Evolutionary conservation across 2,797 vertebrate species (phyloP).

Genomic region (Cossypha caffra): DNA sequence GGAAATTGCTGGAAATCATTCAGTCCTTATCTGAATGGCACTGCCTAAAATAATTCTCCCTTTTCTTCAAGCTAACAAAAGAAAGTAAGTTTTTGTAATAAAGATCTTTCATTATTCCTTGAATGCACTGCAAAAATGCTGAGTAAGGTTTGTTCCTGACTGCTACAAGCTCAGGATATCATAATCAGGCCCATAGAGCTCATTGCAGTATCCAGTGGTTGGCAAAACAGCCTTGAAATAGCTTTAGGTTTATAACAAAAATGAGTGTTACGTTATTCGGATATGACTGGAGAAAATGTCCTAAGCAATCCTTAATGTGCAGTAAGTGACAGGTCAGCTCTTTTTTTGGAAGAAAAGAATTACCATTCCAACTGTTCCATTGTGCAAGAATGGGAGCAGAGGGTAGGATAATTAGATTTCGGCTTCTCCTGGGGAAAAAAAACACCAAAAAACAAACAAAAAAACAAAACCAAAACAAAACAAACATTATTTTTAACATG

Average conservation of each 20-base stretch:
- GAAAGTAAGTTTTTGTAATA: background rate
- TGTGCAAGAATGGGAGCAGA: constrained; percentile 40
- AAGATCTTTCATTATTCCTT: background rate
- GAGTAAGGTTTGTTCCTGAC: background rate
- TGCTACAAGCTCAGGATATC: background rate
- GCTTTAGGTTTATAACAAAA: background rate
- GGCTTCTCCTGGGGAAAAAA: background rate
- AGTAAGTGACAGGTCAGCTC: constrained; percentile 23
- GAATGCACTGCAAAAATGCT: background rate
- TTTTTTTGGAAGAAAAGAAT: background rate
- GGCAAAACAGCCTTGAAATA: background rate
- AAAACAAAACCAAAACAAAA: background rate
- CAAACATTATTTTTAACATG: background rate
- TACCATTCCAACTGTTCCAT: background rate
- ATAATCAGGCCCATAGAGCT: background rate
- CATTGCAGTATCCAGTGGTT: background rate
- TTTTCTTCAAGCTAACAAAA: background rate
- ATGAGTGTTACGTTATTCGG: fast-evolving
- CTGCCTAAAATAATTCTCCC: background rate
- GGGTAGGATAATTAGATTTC: background rate
- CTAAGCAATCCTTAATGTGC: background rate
- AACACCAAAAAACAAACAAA: too few species aligned
- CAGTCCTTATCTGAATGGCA: background rate
- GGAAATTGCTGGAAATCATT: background rate
- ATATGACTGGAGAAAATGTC: constrained; percentile 6